phyloP scores from a whole-genome alignment of 2,113 vertebrate genomes.

The Ellobius talpinus region DNA sequence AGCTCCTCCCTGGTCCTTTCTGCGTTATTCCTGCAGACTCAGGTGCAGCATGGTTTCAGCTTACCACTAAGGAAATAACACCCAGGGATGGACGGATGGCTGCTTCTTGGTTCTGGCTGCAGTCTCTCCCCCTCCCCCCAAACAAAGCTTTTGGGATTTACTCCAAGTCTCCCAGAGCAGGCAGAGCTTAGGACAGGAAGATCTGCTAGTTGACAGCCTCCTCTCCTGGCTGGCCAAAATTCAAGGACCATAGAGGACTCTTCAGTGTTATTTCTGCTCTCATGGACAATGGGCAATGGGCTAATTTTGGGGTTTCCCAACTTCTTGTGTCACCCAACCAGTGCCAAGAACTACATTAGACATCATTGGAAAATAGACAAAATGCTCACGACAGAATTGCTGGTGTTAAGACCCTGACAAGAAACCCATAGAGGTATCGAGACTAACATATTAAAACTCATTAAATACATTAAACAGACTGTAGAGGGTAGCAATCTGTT shows the following conservation, averaged over 20 bases:
- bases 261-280: conserved; percentile 29
- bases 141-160: neutral
- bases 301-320: neutral
- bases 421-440: neutral
- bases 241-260: neutral
- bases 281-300: neutral
- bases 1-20: neutral
- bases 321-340: neutral
- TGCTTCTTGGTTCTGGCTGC: neutral
- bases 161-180: neutral
- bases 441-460: conserved; percentile 1
- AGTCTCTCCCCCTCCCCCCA: neutral
- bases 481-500: neutral
- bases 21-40: neutral
- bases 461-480: neutral
- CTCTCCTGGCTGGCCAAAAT: neutral
- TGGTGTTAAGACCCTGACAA: neutral
- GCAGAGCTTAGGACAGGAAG: neutral
- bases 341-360: neutral
- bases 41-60: neutral
- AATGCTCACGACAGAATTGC: neutral
- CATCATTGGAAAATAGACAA: conserved; percentile 24
- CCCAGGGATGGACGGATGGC: neutral
- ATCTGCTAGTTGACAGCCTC: neutral
- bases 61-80: conserved; percentile 27